These are phyloP conservation scores for Etheostoma cragini DNA, from an alignment of 2,113 vertebrate genomes.

Conservation along the genomic window DNA sequence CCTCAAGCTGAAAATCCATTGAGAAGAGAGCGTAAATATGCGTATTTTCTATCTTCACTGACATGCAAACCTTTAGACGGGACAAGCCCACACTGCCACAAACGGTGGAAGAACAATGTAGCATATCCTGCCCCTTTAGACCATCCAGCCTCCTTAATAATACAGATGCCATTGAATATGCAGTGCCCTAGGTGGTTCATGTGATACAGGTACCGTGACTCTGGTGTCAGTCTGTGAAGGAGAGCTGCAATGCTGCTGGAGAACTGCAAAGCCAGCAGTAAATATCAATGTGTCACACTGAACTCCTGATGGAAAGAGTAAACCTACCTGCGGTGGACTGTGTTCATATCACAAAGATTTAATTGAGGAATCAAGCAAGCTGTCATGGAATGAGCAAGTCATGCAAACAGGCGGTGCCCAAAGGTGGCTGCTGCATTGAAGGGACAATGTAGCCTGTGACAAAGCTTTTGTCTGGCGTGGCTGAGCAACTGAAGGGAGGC, in stretches of 20 bases:
- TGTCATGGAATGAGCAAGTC: not conserved
- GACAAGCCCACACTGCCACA: conserved; percentile 5
- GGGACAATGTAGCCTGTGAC: conserved; percentile 38
- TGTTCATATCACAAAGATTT: not conserved
- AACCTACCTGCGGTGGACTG: not conserved
- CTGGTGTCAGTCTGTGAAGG: conserved; percentile 67
- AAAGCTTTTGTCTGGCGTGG: conserved; percentile 38
- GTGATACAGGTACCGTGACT: conserved; percentile 65
- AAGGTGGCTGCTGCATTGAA: conserved; percentile 13
- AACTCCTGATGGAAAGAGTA: not conserved
- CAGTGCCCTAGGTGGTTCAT: conserved; percentile 54
- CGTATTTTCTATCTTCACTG: not conserved
- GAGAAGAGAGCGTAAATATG: not conserved
- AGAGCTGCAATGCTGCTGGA: conserved; percentile 40
- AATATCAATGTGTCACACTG: not conserved
- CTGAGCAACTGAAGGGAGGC: not conserved
- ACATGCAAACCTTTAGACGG: not conserved
- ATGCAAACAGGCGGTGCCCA: conserved; percentile 34
- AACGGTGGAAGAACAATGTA: conserved; percentile 10
- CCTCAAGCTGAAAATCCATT: not conserved
- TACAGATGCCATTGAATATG: conserved; percentile 74
- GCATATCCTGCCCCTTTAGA: conserved; percentile 21
- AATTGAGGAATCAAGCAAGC: not conserved
- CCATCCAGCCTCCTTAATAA: conserved; percentile 67
- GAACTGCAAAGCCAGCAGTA: conserved; percentile 50